These are phyloP conservation scores for Dryas iulia DNA, from an alignment of 1,140 invertebrate species.

Conservation along the genomic window DNA sequence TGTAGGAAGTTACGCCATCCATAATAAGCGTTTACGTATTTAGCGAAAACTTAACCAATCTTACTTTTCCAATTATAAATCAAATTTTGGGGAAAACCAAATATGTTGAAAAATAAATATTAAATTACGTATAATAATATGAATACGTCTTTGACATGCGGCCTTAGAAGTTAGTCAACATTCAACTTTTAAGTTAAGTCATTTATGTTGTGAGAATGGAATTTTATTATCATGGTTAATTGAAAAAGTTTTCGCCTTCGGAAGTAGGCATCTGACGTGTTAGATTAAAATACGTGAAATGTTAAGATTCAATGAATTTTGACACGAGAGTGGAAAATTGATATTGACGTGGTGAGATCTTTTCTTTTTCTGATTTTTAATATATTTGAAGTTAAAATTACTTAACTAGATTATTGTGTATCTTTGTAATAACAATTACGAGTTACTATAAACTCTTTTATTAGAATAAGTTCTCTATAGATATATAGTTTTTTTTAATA, in stretches of 20 bases:
- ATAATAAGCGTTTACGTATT: neutral
- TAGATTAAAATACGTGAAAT: neutral
- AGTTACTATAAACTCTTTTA: too few relatives aligned
- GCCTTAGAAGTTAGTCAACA: slow-evolving; percentile 8
- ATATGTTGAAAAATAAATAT: slow-evolving; percentile 4
- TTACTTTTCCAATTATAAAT: slow-evolving; percentile 7
- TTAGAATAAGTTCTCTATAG: too few relatives aligned
- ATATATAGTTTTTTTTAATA: too few relatives aligned
- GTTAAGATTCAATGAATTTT: neutral
- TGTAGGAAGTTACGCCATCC: neutral
- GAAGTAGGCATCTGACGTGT: slow-evolving; percentile 31
- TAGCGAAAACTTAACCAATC: neutral
- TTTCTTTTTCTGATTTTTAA: too few relatives aligned
- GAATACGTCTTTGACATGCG: slow-evolving; percentile 7
- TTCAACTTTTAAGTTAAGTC: slow-evolving; percentile 27
- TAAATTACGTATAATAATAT: neutral
- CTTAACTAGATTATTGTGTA: too few relatives aligned
- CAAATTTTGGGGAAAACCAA: neutral
- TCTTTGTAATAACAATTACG: too few relatives aligned
- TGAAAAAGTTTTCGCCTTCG: slow-evolving; percentile 56
- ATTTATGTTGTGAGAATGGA: slow-evolving; percentile 27
- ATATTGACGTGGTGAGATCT: neutral
- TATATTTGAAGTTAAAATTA: too few relatives aligned
- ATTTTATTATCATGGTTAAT: slow-evolving; percentile 62
- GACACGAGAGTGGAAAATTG: neutral